These are phyloP conservation scores for Actinia equina DNA, from an alignment of 64 coral and sea anemone genomes.

Conservation along the genomic window DNA sequence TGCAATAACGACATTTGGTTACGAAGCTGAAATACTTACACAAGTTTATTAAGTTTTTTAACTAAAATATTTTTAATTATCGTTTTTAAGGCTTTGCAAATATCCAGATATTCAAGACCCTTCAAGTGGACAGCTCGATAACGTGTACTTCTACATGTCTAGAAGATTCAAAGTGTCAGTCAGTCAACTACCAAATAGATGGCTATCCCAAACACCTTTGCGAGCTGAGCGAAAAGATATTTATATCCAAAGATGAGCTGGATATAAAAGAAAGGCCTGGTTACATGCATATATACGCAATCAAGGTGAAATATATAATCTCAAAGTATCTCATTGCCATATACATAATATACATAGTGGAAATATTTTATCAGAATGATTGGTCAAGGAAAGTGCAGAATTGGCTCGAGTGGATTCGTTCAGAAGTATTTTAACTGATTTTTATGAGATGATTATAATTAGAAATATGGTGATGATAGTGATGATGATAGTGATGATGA, in stretches of 20 bases:
- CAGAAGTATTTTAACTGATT: no score
- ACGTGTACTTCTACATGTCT: neutral
- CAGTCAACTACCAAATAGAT: neutral
- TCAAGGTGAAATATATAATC: neutral
- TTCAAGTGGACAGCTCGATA: neutral
- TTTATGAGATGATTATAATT: no score
- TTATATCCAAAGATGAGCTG: neutral
- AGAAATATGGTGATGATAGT: neutral
- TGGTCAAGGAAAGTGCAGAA: no score
- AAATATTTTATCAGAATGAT: no score
- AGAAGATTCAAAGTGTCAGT: neutral
- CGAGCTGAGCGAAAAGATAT: neutral
- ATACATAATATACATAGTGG: no score
- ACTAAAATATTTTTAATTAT: no score
- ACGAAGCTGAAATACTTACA: no score
- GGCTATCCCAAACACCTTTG: conserved; percentile 1
- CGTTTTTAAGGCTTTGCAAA: neutral
- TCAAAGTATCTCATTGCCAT: no score
- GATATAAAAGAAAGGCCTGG: neutral
- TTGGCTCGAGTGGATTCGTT: no score
- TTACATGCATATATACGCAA: neutral
- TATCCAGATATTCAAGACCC: neutral
- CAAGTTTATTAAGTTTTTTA: no score
- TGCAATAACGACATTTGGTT: no score
- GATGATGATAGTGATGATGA: neutral